These are phyloP conservation scores for Drosophila lacteicornis DNA, from an alignment of 1,140 invertebrate genomes.

Conservation along the genomic window DNA sequence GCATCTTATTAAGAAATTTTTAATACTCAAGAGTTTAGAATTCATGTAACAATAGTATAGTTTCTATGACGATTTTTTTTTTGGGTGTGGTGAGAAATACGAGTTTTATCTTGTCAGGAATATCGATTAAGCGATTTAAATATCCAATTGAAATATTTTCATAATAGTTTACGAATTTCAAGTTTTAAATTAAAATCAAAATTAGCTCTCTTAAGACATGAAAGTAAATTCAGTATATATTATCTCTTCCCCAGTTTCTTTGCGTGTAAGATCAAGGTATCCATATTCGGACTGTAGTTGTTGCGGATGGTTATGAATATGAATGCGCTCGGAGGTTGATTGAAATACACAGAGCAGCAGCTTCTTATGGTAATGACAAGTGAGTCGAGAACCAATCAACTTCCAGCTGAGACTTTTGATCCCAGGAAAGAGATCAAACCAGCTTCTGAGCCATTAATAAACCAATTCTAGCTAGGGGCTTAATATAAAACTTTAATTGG, in stretches of 20 bases:
- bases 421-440: background rate
- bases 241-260: background rate
- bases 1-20: no score
- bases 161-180: no score
- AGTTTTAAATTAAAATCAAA: no score
- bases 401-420: conserved; percentile 8
- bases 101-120: no score
- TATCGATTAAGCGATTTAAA: no score
- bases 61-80: no score
- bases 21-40: no score
- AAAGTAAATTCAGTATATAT: no score
- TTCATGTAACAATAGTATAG: no score
- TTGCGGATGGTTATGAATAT: conserved; percentile 40
- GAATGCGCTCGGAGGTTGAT: conserved; percentile 43
- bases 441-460: conserved; percentile 2
- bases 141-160: no score
- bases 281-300: conserved; percentile 51
- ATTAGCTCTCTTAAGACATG: no score
- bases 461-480: background rate
- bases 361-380: conserved; percentile 42
- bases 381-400: conserved; percentile 50
- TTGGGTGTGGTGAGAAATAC: no score
- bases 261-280: conserved; percentile 26
- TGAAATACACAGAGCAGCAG: conserved; percentile 32
- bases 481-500: background rate